Evolutionary conservation across 2,797 vertebrate genomes (phyloP), one percentile per base, ranked within the genome.

Genomic region (Scomberomorus guttatus): DNA sequence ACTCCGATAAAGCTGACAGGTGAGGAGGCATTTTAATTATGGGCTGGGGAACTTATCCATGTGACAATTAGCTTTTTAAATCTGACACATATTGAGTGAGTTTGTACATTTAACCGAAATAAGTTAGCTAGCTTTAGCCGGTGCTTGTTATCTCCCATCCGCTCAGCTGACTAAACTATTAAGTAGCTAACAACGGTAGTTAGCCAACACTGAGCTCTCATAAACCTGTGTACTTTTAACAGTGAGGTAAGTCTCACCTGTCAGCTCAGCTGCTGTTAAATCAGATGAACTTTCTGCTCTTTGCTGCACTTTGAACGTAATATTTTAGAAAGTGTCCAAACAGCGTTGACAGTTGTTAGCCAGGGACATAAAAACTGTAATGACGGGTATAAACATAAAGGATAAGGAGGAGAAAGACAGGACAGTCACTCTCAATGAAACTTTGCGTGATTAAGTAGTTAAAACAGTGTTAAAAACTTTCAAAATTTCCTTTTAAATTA

Each of bases 131-230:
- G 56, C 52, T 6, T 73, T 78, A 82, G 83, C 75, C 9, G 22
- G 18, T 27, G 56, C 34, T 44, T 64, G 62, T 85, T 71, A 68
- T 70, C 54, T 58, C 59, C 20, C 60, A 17, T 60, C 52, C 74
- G 2, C 72, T 90, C 88, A 91, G 87, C 83, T 92, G 89, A 91
- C 81, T 89, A 89, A 87, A 14, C 48, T 66, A 42, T 60, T 24
- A 42, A 37, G 15, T 62, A 62, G 77, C 59, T 67, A 72, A 34
- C 59, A 6, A 17, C 20, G 44, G 37, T 32, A 65, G 37, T 42
- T 27, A 62, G 55, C 60, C 22, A 58, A 32, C 74, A 7, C 22
- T 42, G 3, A 48, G 24, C 48, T 48, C 24, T 25, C 50, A 39
- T 9, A 10, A 24, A 64, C 18, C 8, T 2, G 15, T 34, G 3